Evolutionary conservation across 2,888 invertebrate genomes (phyloP), one percentile per base, ranked within the genome.

Genomic region (Corythucha ciliata): DNA sequence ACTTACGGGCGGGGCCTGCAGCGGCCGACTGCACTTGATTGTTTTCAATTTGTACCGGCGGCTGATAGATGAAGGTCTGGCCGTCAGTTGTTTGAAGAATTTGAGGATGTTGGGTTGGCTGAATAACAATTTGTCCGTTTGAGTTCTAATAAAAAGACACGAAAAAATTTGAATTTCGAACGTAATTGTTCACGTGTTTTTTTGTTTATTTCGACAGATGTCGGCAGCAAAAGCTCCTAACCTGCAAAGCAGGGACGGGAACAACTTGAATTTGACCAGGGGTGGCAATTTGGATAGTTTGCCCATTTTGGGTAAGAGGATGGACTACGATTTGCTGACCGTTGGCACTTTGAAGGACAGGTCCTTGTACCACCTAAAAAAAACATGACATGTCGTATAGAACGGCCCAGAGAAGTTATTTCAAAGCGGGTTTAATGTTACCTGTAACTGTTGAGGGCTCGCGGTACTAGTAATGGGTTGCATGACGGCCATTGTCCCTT

Each of bases 1-100:
- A 29, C 49, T 40, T 25, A 49, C 49, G 32, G 3, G 49, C 33
- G 18, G 49, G 48, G 5, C 39, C 40, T 26, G 37, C 29, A 2
- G 48, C 39, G 2, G 37, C 41, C 16, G 39, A 29, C 24, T 49
- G 49, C 2, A 49, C 49, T 80, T 80, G 68, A 2, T 54, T 34
- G 20, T 53, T 48, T 36, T 61, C 61, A 14, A 62, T 57, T 2
- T 60, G 60, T 16, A 62, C 61, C 18, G 57, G 55, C 20, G 59
- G 59, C 66, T 93, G 92, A 67, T 90, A 90, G 49, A 91, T 78
- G 61, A 87, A 85, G 0, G 92, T 90, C 69, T 93, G 93, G 1
- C 94, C 94, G 68, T 92, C 92, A 0, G 89, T 78, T 0, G 91
- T 84, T 67, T 92, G 93, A 27, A 93, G 81, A 34, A 93, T 72